These are phyloP conservation scores for Orchestes rusci DNA, from an alignment of 2,888 invertebrate species.

Conservation along the genomic window DNA sequence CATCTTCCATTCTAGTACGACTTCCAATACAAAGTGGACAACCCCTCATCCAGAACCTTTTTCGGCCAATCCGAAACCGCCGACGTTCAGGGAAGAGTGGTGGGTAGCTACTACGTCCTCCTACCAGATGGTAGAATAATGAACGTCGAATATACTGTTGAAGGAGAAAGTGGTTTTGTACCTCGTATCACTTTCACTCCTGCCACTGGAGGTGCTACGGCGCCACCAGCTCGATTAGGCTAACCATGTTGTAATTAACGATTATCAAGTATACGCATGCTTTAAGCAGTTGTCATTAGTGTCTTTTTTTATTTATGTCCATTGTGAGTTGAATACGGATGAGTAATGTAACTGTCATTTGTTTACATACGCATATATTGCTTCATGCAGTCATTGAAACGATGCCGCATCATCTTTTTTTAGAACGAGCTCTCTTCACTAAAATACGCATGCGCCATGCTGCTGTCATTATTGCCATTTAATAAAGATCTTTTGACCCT, in stretches of 20 bases:
- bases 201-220: conserved; percentile 18
- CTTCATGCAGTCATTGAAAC: too few relatives aligned
- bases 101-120: conserved; percentile 61
- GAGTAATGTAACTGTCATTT: too few relatives aligned
- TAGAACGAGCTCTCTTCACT: too few relatives aligned
- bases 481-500: too few relatives aligned
- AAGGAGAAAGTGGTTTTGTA: conserved; percentile 65
- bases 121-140: conserved; percentile 65
- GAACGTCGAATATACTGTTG: conserved; percentile 65
- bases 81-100: conserved; percentile 55
- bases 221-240: conserved; percentile 12
- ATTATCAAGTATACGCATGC: too few relatives aligned
- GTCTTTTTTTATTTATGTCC: conserved; percentile 4
- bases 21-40: conserved; percentile 68
- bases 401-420: too few relatives aligned
- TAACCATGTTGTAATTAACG: not conserved
- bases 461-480: too few relatives aligned
- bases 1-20: conserved; percentile 62
- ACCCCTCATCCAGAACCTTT: conserved; percentile 58
- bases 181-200: conserved; percentile 57
- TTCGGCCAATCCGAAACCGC: conserved; percentile 64
- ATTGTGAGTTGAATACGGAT: not conserved
- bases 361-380: too few relatives aligned
- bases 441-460: too few relatives aligned
- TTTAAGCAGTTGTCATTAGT: not conserved